Percentiles rank a stretch among this genome's conserved stretches.
phyloP scores from a whole-genome alignment of 2,113 vertebrate species.

The Climacteris rufus region DNA sequence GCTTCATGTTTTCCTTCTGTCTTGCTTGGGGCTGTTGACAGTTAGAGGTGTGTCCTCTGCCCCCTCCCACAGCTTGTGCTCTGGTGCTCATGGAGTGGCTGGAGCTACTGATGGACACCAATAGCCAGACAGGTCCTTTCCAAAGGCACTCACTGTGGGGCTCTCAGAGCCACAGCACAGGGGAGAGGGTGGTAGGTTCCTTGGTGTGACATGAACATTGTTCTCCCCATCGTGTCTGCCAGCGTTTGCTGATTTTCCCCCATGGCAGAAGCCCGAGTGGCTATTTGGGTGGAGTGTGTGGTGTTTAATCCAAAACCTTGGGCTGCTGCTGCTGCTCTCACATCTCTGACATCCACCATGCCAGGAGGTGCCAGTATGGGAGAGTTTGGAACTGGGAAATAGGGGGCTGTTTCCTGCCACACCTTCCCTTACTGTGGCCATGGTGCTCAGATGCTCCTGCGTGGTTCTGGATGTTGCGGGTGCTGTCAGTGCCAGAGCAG shows the following conservation, averaged over 20 bases:
- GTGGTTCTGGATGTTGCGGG: fast-evolving
- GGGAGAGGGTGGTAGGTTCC: neutral
- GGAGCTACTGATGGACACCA: neutral
- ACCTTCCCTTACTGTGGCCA: neutral
- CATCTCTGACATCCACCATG: neutral
- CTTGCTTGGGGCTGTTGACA: neutral
- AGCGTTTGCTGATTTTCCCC: neutral
- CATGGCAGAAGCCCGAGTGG: fast-evolving
- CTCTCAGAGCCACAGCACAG: neutral
- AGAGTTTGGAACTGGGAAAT: neutral
- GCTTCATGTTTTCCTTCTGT: neutral
- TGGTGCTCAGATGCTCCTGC: neutral
- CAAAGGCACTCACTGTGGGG: fast-evolving
- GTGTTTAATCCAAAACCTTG: neutral
- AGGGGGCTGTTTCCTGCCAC: fast-evolving
- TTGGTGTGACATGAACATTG: fast-evolving
- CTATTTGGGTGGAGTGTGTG: neutral
- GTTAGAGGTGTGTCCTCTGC: neutral
- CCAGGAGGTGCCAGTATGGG: fast-evolving
- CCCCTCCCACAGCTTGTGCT: neutral
- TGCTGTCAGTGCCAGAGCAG: fast-evolving
- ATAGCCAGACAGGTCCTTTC: neutral
- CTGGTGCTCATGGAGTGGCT: fast-evolving
- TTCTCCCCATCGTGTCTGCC: fast-evolving
- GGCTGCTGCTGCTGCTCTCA: neutral